Evolutionary conservation across 2,797 vertebrate species (phyloP), one percentile per base, ranked within the genome.

Genomic region (Pangasius djambal): DNA sequence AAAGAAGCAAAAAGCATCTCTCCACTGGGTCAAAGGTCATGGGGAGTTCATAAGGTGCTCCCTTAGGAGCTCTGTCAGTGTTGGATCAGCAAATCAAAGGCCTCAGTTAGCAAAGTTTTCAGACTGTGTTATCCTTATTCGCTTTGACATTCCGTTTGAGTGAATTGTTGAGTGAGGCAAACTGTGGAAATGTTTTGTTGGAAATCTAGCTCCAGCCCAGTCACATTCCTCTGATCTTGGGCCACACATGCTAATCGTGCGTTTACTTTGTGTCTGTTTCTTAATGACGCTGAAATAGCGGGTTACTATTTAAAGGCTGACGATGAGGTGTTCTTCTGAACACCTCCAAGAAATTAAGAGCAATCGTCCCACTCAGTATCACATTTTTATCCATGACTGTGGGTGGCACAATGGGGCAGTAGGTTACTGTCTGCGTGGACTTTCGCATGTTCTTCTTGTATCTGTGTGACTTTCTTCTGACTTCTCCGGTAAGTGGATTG

Each of bases 271-370:
- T 65, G 57, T 84, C 57, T 84, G 55, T 74, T 48, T 18, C 50
- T 79, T 79, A 79, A 1, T 57, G 50, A 34, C 55, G n/a, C 50
- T 77, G 70, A 44, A 74, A 67, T 25, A 94, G 93, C 93, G 91
- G 93, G 93, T 40, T 37, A 63, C 94, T 93, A 91, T 90, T 91
- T 93, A 92, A 93, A 83, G 67, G 92, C 89, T 94, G 94, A 95
- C 93, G 93, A 89, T 93, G 91, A 83, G 89, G 89, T 93, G 93
- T 91, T 92, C 25, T 69, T 81, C 55, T 22, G 50, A 88, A 48
- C 13, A 67, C 6, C 18, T 12, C 15, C 1, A 84, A n/a, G 59
- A 84, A 84, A 44, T 44, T 16, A 28, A 48, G 6, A 37, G 34
- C 15, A 72, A 72, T 37, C 18, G 1, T n/a, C 4, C 9, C 44